Evolutionary conservation across 2,113 vertebrate species (phyloP).

Genomic region (Sarotherodon lohbergeri): DNA sequence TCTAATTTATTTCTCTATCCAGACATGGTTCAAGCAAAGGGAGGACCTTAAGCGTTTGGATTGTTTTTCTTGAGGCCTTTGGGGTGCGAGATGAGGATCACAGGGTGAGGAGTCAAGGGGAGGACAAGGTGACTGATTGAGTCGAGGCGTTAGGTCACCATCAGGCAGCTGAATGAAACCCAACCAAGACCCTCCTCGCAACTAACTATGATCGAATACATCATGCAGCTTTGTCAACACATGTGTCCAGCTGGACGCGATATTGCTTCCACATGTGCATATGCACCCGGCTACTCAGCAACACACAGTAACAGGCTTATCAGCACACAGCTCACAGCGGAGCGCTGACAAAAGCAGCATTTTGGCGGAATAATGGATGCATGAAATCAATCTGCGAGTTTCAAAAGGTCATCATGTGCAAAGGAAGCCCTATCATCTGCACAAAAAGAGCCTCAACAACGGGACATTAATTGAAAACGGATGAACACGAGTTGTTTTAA

Average conservation of each 20-base stretch:
- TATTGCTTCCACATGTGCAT: slow-evolving; percentile 68
- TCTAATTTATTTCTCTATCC: slow-evolving; percentile 54
- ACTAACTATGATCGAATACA: slow-evolving; percentile 66
- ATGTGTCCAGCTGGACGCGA: slow-evolving; percentile 54
- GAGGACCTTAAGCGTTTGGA: slow-evolving; percentile 33
- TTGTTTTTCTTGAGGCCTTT: slow-evolving; percentile 66
- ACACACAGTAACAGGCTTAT: slow-evolving; percentile 51
- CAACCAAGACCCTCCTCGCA: slow-evolving; percentile 41
- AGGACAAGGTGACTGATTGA: slow-evolving; percentile 76
- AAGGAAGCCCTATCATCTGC: slow-evolving; percentile 38
- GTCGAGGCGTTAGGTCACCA: slow-evolving; percentile 68
- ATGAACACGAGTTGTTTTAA: slow-evolving; percentile 53
- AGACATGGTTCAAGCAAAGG: slow-evolving; percentile 32
- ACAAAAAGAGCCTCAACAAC: slow-evolving; percentile 41
- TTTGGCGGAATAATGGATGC: slow-evolving; percentile 54
- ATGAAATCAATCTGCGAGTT: slow-evolving; percentile 65
- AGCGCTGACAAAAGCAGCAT: slow-evolving; percentile 47
- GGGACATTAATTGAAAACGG: slow-evolving; percentile 55
- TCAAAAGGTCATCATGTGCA: slow-evolving; percentile 63
- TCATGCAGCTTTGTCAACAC: slow-evolving; percentile 65
- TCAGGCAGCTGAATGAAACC: slow-evolving; percentile 62
- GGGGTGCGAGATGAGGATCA: slow-evolving; percentile 55
- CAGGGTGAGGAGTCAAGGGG: slow-evolving; percentile 71
- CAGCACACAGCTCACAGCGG: slow-evolving; percentile 43
- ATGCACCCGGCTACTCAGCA: neutral